These are phyloP conservation scores for Pleuronectes platessa DNA, from an alignment of 2,113 vertebrate genomes.

Conservation along the genomic window DNA sequence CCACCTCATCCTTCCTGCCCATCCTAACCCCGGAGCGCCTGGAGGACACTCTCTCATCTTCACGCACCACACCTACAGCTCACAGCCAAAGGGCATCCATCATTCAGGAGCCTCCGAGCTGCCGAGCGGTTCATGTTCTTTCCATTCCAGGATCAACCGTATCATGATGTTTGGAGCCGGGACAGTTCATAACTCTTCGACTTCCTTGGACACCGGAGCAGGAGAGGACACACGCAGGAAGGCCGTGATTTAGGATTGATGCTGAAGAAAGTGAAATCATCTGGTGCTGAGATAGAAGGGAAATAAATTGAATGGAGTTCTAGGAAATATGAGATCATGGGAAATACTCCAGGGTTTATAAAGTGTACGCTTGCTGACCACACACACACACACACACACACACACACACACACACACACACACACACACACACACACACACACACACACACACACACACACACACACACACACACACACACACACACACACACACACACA, in stretches of 20 bases:
- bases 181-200: background rate
- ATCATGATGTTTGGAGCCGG: conserved; percentile 7
- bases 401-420: no score
- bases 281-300: no score
- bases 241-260: background rate
- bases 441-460: no score
- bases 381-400: no score
- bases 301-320: background rate
- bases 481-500: no score
- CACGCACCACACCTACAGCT: conserved; percentile 53
- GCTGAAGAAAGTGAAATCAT: no score
- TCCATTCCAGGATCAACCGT: conserved; percentile 35
- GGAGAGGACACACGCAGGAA: background rate
- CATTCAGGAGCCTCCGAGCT: conserved; percentile 14
- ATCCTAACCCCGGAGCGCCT: conserved; percentile 13
- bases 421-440: no score
- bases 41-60: conserved; percentile 44
- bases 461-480: no score
- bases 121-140: conserved; percentile 35
- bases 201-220: background rate
- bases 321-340: background rate
- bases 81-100: conserved; percentile 44
- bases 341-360: no score
- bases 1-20: conserved; percentile 67
- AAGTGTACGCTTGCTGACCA: no score